Evolutionary conservation across 2,113 vertebrate genomes (phyloP).

Genomic region (Myiozetetes cayanensis): DNA sequence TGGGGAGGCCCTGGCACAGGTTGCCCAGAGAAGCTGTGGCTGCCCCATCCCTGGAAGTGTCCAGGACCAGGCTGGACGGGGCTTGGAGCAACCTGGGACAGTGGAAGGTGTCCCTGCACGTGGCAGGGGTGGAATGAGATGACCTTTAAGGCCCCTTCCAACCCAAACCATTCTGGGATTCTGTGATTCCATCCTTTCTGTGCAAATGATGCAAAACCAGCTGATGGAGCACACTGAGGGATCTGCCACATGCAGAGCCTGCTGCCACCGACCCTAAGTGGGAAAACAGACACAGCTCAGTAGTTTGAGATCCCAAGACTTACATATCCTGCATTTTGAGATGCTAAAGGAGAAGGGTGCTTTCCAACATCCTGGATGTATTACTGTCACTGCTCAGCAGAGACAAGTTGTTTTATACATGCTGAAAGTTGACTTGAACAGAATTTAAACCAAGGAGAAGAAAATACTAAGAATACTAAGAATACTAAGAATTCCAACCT

Average conservation of each 20-base stretch:
- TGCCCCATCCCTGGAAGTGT: background rate
- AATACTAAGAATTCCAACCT: too few species aligned
- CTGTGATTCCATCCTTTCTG: background rate
- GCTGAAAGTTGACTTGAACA: background rate
- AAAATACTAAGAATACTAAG: too few species aligned
- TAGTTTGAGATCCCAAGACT: background rate
- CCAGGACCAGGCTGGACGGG: fast-evolving
- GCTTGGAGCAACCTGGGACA: fast-evolving
- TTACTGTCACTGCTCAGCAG: background rate
- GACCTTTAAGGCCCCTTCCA: background rate
- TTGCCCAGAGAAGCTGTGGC: background rate
- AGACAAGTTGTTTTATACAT: fast-evolving
- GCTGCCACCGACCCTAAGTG: background rate
- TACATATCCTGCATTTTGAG: background rate
- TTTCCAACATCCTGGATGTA: background rate
- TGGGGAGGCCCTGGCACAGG: background rate
- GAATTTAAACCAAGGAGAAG: background rate
- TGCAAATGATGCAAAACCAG: fast-evolving
- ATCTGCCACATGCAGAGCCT: background rate
- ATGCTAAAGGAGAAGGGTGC: background rate
- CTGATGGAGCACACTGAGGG: background rate
- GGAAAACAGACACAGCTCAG: background rate
- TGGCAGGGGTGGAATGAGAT: background rate
- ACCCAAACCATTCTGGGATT: background rate
- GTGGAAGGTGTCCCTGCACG: background rate